Base-by-base conservation (phyloP, 1,140 invertebrate species). In the Caenorhabditis inopinata region DNA sequence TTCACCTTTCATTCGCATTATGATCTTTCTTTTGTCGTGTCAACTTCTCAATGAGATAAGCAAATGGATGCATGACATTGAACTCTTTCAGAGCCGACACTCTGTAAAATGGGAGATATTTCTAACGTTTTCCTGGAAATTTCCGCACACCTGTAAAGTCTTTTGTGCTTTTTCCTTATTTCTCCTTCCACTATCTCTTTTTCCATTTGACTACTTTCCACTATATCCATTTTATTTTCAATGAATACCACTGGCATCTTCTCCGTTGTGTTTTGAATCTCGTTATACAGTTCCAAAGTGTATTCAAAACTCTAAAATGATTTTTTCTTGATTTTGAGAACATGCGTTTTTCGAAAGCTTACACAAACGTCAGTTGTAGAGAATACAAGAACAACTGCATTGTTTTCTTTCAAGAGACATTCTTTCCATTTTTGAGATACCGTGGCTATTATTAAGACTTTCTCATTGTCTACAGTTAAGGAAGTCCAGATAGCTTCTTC, bases 11-110 rank as follows among this genome's bases (percentile, higher is more conserved):
- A 68, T 68, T 68, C 14, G 58, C 58, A 18, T 68, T 68, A 2
- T 38, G n/a, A 68, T 68, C 58, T n/a, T 76, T 76, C 21, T 49
- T 51, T 14, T 76, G 47, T 1, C 76, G 29, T 14, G 53, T 78
- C 25, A 78, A 29, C 25, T 78, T 78, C 53, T 78, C 76, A 12
- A 78, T 38, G 7, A 78, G 25, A 68, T 78, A 78, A 2, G 76
- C 76, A 23, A 78, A 78, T 29, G 76, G 76, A 62, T 78, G 76
- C 76, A 78, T 78, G 3, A 78, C 53, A 47, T 78, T 78, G 76
- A 78, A 78, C 6, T 78, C 76, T 32, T 78, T 53, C 23, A 32
- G 3, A 23, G 76, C 49, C 1, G 76, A 78, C 2, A 78, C 53
- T 62, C 76, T 78, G 38, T 29, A 62, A 78, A 21, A n/a, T n/a